phyloP scores from a whole-genome alignment of 92 coral and sea anemone genomes.

The Scolanthus callimorphus region DNA sequence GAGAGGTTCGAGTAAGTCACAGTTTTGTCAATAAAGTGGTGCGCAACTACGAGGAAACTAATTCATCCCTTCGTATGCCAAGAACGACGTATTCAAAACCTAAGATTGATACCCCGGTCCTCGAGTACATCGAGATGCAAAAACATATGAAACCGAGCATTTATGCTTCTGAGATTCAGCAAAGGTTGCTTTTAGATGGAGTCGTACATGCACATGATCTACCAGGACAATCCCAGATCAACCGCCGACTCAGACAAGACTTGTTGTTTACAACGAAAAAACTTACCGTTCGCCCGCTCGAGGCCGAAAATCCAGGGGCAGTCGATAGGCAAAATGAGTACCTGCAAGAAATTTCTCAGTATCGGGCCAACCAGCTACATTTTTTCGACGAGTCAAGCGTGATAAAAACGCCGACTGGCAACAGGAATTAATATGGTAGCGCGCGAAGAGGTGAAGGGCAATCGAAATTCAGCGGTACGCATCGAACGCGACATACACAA shows the following conservation, averaged over 20 bases:
- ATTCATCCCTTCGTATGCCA: conserved; percentile 28
- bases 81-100: conserved; percentile 12
- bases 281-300: conserved; percentile 17
- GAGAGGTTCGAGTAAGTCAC: too few species aligned
- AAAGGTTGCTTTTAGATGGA: too few species aligned
- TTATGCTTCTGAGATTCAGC: too few species aligned
- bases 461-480: too few species aligned
- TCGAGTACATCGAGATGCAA: conserved; percentile 31
- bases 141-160: too few species aligned
- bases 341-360: conserved; percentile 42
- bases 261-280: conserved; percentile 14
- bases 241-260: conserved; percentile 23
- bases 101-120: too few species aligned
- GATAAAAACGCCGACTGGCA: conserved; percentile 33
- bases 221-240: conserved; percentile 23
- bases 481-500: too few species aligned
- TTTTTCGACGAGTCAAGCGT: conserved; percentile 55
- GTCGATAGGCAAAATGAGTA: too few species aligned
- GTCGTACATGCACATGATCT: too few species aligned
- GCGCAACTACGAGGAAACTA: conserved; percentile 19
- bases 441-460: conserved; percentile 28
- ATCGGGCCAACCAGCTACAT: conserved; percentile 39
- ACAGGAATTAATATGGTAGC: conserved; percentile 41
- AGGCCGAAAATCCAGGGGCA: conserved; percentile 32
- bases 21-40: too few species aligned